Evolutionary conservation across 2,888 invertebrate species (phyloP).

Genomic region (Rhagonycha lutea): DNA sequence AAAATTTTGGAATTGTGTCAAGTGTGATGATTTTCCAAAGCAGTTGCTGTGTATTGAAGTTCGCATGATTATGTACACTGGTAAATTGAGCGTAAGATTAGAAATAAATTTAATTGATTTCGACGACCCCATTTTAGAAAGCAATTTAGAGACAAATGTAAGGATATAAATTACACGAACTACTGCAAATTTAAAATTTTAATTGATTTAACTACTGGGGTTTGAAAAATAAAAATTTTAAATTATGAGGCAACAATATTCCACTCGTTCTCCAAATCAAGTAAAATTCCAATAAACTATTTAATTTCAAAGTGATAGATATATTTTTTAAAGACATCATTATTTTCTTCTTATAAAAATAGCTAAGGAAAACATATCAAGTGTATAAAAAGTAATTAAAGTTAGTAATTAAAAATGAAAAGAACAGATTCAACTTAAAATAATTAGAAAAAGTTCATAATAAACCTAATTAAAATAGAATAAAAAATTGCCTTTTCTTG

Average conservation of each 20-base stretch:
- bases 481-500: background rate
- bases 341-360: background rate
- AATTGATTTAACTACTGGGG: background rate
- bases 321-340: background rate
- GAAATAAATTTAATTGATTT: background rate
- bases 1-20: too few species aligned
- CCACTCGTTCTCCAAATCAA: background rate
- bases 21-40: too few species aligned
- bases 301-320: background rate
- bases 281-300: background rate
- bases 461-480: constrained; percentile 17
- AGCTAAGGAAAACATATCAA: background rate
- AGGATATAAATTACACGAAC: background rate
- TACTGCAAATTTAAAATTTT: background rate
- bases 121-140: background rate
- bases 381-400: background rate
- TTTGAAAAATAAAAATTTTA: background rate
- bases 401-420: constrained; percentile 24
- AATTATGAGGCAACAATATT: too few species aligned
- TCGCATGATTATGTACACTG: background rate
- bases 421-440: constrained; percentile 14
- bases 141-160: background rate
- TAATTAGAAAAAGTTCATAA: constrained; percentile 27
- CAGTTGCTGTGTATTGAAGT: too few species aligned
- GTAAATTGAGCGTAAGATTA: background rate